These are phyloP conservation scores for Megatriorchis doriae DNA, from an alignment of 2,113 vertebrate species.

Conservation along the genomic window DNA sequence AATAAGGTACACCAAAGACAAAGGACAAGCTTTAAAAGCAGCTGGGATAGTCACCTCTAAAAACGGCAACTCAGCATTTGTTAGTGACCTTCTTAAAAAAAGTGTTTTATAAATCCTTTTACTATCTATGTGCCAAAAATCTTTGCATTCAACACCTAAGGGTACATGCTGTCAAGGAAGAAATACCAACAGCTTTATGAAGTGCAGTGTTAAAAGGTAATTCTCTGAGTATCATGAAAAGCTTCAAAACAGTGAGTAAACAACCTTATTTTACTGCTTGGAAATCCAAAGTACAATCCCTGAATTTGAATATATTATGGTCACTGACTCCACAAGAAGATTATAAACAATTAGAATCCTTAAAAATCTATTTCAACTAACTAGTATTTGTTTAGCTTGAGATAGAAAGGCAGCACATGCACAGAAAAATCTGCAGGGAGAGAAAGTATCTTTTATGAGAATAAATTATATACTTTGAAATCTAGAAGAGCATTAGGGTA, in stretches of 20 bases:
- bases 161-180: not conserved
- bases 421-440: not conserved
- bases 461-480: not conserved
- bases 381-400: not conserved
- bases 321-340: not conserved
- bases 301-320: not conserved
- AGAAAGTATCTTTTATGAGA: not conserved
- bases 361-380: not conserved
- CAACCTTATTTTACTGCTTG: not conserved
- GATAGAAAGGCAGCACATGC: not conserved
- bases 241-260: not conserved
- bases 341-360: not conserved
- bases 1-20: not conserved
- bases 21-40: not conserved
- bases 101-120: not conserved
- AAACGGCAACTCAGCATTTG: not conserved
- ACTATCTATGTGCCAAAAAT: not conserved
- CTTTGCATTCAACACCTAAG: not conserved
- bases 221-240: not conserved
- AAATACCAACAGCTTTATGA: not conserved
- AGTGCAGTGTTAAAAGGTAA: not conserved
- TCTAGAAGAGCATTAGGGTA: not conserved
- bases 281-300: not conserved
- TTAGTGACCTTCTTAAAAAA: not conserved
- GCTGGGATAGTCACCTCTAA: not conserved